Base-by-base conservation (phyloP, 2,113 vertebrate genomes). In the Pachyramphus minor region DNA sequence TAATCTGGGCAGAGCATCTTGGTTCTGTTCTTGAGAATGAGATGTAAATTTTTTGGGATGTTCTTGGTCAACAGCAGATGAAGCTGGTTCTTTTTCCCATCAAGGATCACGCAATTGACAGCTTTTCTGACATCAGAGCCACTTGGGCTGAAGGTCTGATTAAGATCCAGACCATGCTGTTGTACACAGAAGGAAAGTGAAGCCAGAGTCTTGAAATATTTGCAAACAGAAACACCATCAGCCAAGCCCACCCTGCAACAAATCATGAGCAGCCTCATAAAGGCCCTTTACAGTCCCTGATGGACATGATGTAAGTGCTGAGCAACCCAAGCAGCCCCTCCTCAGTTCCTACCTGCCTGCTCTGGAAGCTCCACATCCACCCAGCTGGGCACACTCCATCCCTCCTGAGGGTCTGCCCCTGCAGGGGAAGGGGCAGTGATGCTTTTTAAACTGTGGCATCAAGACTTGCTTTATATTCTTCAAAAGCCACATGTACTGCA, bases 171-270 rank as follows among this genome's bases (percentile, higher is more conserved):
- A 31, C 41, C 16, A 67, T 8, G 17, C 20, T 27, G 4, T 63
- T 90, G 47, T 1, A 73, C 10, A 59, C 4, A 60, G 49, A 67
- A 91, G 75, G 16, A 59, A 89, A 89, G 31, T 3, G 1, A 87
- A 74, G 44, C 21, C 39, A 62, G 16, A 24, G 13, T 87, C 55
- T 22, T 77, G 22, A 66, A 69, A 28, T 41, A 76, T 25, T 58
- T 39, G 41, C 50, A 88, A 86, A 94, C 91, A 55, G 59, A 89
- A 92, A 64, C 53, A 60, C 20, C 56, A 39, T 5, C 10, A 7
- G 72, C 72, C 67, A 84, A 93, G 93, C 90, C 92, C 90, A 94
- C 90, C 66, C 94, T 93, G 42, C 49, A 78, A 79, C 44, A 92
- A 95, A 73, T 89, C 90, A 75, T 15, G 52, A 67, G 73, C 49